A percentile compares a stretch with the other conserved stretches of the same genome.
Conservation (phyloP, 2,113 vertebrate species). For the Oreochromis spilurus region DNA sequence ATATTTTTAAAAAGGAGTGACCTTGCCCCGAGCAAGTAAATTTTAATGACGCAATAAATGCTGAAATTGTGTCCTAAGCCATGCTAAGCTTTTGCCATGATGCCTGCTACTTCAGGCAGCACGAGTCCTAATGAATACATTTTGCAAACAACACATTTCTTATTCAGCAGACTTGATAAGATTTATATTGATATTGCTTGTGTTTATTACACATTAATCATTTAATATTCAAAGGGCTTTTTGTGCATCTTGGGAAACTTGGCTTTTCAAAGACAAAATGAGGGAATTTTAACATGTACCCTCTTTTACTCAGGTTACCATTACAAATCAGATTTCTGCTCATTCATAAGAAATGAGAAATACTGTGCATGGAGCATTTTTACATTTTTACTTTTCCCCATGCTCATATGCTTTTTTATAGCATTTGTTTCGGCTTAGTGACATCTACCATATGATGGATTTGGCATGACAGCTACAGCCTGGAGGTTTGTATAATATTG, state of each 20-base stretch:
- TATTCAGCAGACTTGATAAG: not conserved
- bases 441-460: not conserved
- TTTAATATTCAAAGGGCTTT: not conserved
- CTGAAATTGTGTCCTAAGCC: conserved; percentile 40
- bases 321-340: not conserved
- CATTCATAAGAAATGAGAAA: not conserved
- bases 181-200: not conserved
- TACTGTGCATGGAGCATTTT: not conserved
- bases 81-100: not conserved
- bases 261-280: not conserved
- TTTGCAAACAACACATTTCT: not conserved
- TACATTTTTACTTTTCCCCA: not conserved
- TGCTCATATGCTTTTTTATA: not conserved
- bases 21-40: conserved; percentile 41
- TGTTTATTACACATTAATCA: not conserved
- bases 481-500: not conserved
- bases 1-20: conserved; percentile 29
- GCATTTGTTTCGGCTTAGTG: not conserved
- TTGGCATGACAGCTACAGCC: not conserved
- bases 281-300: not conserved
- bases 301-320: not conserved
- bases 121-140: not conserved
- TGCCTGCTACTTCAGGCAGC: not conserved
- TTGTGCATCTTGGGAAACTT: not conserved
- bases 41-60: conserved; percentile 55